A percentile compares a stretch with the other conserved stretches of the same genome.
Evolutionary conservation across 2,113 vertebrate genomes (phyloP).

Genomic region (Caracal caracal): DNA sequence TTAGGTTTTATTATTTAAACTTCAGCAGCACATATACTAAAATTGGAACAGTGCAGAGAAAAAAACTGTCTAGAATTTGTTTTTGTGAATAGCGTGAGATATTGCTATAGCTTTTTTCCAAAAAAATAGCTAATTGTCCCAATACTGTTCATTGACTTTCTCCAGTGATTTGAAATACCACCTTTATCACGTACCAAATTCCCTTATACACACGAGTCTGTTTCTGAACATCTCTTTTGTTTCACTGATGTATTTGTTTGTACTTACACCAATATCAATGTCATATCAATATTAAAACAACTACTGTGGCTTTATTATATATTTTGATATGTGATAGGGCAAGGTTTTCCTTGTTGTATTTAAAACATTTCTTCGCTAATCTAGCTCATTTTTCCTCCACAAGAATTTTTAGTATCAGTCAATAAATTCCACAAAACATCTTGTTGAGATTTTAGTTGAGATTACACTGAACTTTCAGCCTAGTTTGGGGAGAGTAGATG

Average conservation of each 20-base stretch:
- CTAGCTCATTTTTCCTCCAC: conserved; percentile 38
- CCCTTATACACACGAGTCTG: background rate
- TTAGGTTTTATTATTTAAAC: background rate
- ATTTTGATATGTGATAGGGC: background rate
- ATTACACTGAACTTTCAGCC: conserved; percentile 43
- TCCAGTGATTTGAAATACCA: conserved; percentile 3
- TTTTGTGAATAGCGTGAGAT: conserved; percentile 17
- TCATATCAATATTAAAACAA: conserved; percentile 14
- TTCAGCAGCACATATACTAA: too few relatives aligned
- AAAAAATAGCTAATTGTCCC: background rate
- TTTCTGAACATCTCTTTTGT: conserved; percentile 15
- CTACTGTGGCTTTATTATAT: background rate
- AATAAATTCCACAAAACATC: conserved; percentile 32
- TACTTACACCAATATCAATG: background rate
- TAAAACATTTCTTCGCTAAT: conserved; percentile 46
- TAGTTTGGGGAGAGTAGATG: background rate
- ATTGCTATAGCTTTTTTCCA: background rate
- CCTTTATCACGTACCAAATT: background rate
- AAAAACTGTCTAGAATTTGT: conserved; percentile 5
- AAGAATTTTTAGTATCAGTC: conserved; percentile 44
- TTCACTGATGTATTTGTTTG: background rate
- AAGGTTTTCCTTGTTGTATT: conserved; percentile 12
- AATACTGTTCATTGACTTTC: background rate
- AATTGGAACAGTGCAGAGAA: too few relatives aligned
- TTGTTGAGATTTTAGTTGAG: conserved; percentile 38